Evolutionary conservation across 2,888 invertebrate genomes (phyloP).

Genomic region (Erannis defoliaria): DNA sequence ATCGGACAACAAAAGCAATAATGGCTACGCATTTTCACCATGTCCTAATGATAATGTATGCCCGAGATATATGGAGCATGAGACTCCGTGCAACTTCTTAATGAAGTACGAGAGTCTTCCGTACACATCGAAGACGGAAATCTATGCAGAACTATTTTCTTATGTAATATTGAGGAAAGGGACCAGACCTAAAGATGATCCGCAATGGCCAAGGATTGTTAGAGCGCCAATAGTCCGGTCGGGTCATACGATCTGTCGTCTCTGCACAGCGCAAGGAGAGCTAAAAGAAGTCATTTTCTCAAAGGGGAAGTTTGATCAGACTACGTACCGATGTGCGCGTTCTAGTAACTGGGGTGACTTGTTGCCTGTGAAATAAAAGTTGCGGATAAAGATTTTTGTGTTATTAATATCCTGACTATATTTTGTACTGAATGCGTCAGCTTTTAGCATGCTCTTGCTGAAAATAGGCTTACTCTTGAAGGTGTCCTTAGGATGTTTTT

Average conservation of each 20-base stretch:
- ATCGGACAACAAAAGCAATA: conserved; percentile 55
- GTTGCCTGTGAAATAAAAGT: conserved; percentile 88
- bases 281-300: conserved; percentile 93
- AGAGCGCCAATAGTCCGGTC: conserved; percentile 89
- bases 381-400: background rate
- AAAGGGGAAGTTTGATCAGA: conserved; percentile 91
- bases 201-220: conserved; percentile 93
- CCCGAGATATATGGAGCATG: conserved; percentile 89
- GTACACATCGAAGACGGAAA: conserved; percentile 73
- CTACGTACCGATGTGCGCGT: conserved; percentile 91
- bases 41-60: conserved; percentile 94
- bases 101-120: conserved; percentile 87
- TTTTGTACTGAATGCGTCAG: background rate
- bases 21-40: conserved; percentile 92
- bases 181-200: conserved; percentile 73
- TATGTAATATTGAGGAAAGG: conserved; percentile 95
- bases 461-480: no score
- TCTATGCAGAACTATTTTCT: conserved; percentile 88
- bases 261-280: conserved; percentile 92
- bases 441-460: no score
- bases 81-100: conserved; percentile 93
- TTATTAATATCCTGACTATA: background rate
- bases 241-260: conserved; percentile 91
- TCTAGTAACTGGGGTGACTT: conserved; percentile 93
- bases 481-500: no score